phyloP scores from a whole-genome alignment of 2,797 vertebrate genomes.

The Aselliscus stoliczkanus region DNA sequence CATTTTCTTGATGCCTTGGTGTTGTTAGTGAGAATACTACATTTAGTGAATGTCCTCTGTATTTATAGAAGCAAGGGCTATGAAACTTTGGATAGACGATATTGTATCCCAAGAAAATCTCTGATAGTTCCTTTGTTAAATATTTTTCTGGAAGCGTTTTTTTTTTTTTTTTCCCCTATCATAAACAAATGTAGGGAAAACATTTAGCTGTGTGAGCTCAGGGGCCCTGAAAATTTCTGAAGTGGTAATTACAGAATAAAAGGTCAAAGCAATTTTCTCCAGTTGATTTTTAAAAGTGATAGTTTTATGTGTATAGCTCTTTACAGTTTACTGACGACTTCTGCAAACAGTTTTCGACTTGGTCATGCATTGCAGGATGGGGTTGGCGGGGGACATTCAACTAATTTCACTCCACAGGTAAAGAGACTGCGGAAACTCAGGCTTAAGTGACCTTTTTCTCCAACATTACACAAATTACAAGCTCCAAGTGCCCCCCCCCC shows the following conservation, averaged over 20 bases:
- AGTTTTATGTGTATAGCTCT: not conserved
- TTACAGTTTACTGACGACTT: not conserved
- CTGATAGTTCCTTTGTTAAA: not conserved
- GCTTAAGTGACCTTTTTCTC: not conserved
- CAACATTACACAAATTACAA: not conserved
- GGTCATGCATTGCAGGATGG: not conserved
- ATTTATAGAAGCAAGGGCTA: not conserved
- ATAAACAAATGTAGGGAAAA: not conserved
- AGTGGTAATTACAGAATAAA: not conserved
- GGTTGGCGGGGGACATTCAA: not conserved
- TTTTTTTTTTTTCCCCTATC: not conserved
- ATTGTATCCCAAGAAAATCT: not conserved
- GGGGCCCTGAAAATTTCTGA: not conserved
- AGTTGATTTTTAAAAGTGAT: slow-evolving; percentile 8
- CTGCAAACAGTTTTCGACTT: not conserved
- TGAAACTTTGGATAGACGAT: not conserved
- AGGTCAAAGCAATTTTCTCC: slow-evolving; percentile 33
- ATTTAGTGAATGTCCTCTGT: not conserved
- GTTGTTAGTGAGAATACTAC: not conserved
- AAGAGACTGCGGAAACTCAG: not conserved
- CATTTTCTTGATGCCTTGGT: not conserved
- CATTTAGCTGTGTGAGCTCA: not conserved
- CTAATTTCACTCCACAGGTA: not conserved
- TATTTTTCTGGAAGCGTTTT: not conserved
- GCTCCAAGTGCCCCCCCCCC: not conserved